A percentile compares a stretch with the other conserved stretches of the same genome.
Evolutionary conservation across 2,888 invertebrate genomes (phyloP).

Genomic region (Agonum fuliginosum): DNA sequence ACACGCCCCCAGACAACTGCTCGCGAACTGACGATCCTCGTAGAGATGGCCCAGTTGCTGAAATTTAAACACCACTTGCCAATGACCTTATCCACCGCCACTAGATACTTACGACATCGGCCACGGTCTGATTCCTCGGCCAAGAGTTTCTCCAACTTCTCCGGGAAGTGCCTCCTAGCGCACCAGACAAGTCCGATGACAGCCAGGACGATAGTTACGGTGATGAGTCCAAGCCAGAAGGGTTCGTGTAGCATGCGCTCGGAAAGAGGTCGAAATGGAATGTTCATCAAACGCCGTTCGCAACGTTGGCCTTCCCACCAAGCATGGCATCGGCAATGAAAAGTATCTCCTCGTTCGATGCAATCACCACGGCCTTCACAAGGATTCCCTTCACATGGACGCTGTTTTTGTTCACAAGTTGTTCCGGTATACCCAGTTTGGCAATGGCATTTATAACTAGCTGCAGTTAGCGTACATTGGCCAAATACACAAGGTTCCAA

Average conservation of each 20-base stretch:
- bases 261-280: constrained; percentile 83
- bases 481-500: constrained; percentile 82
- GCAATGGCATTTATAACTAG: constrained; percentile 79
- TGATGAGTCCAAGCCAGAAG: constrained; percentile 91
- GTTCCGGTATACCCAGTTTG: constrained; percentile 80
- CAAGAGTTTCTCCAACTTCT: constrained; percentile 87
- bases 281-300: constrained; percentile 81
- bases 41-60: constrained; percentile 67
- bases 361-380: constrained; percentile 87
- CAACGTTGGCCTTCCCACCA: constrained; percentile 80
- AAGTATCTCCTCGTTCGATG: constrained; percentile 67
- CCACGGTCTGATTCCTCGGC: constrained; percentile 87
- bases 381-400: constrained; percentile 83
- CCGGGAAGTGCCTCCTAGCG: constrained; percentile 89
- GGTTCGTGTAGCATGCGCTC: constrained; percentile 90
- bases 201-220: constrained; percentile 86
- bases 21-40: constrained; percentile 78
- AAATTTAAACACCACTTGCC: constrained; percentile 15
- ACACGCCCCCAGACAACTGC: constrained; percentile 74
- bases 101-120: constrained; percentile 76
- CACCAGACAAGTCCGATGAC: constrained; percentile 89
- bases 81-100: constrained; percentile 16
- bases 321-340: constrained; percentile 77
- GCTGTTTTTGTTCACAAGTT: constrained; percentile 80
- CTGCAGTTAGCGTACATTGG: constrained; percentile 76